Evolutionary conservation across 2,797 vertebrate genomes (phyloP), one percentile per base, ranked within the genome.

Genomic region (Gobio occitaniae): DNA sequence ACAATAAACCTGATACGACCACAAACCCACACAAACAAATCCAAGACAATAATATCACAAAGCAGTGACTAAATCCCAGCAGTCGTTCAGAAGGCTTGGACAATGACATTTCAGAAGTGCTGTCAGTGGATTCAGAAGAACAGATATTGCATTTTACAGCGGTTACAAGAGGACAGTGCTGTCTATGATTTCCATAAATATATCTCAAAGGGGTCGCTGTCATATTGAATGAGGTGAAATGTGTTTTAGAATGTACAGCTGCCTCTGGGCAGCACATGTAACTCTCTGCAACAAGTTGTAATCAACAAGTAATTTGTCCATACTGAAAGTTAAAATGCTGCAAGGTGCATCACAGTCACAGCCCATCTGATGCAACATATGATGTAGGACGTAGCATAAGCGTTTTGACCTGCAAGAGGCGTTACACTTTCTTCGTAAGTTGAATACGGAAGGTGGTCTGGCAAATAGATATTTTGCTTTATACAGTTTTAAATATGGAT

Each of bases 161-260:
- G 19, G 50, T 76, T 70, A 70, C 32, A 65, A 77, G 29, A 50
- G 69, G 66, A 44, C n/a, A 32, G 56, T 38, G 48, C 17, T 59
- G 36, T 69, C 50, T 25, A 41, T 69, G 59, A 66, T 75, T 84
- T 87, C 19, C 32, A 59, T 76, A 65, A 84, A 84, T 81, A 78
- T 65, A 59, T 81, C 71, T 76, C 41, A 59, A 48, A 52, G 50
- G 72, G 77, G 6, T 78, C 21, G 15, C 36, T 56, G 44, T 63
- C 32, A 29, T 52, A 71, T 52, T 4, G 48, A 80, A 81, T 75
- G 50, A 72, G 59, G 19, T 0, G 1, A 41, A 63, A 48, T 25
- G 16, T 17, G 29, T 4, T 12, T 74, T n/a, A 9, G 21, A 77
- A 41, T 50, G 36, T 52, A 12, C 3, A 29, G 13, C 32, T 15